Conservation (phyloP, 2,113 vertebrate species). For the Pollachius pollachius region DNA sequence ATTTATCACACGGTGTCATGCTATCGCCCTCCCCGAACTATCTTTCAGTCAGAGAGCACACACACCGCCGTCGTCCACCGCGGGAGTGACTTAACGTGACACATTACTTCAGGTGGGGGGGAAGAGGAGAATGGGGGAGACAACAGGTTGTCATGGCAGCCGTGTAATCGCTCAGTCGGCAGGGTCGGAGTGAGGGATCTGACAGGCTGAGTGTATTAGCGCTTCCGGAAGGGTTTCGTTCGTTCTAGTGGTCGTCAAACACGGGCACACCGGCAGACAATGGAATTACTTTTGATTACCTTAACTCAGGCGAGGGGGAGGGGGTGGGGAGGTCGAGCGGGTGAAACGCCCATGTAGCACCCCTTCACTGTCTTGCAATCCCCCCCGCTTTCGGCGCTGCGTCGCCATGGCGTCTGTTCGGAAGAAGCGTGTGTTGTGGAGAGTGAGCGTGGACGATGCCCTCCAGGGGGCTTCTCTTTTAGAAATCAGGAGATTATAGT, state of each 20-base stretch:
- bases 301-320: slow-evolving; percentile 46
- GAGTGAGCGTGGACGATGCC: slow-evolving; percentile 61
- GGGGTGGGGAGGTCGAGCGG: slow-evolving; percentile 2
- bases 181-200: neutral
- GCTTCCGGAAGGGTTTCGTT: slow-evolving; percentile 2
- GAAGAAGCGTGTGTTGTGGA: slow-evolving; percentile 63
- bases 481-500: slow-evolving; percentile 75
- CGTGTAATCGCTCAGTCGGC: neutral
- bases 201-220: slow-evolving; percentile 9
- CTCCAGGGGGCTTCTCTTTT: slow-evolving; percentile 75
- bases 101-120: slow-evolving; percentile 18
- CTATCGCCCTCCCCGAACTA: slow-evolving; percentile 5
- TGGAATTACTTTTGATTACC: slow-evolving; percentile 48
- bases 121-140: neutral
- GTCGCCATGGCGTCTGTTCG: slow-evolving; percentile 65
- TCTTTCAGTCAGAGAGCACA: slow-evolving; percentile 9
- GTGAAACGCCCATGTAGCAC: slow-evolving; percentile 47
- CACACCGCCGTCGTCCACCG: slow-evolving; percentile 21
- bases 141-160: slow-evolving; percentile 13
- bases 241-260: slow-evolving; percentile 25
- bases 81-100: slow-evolving; percentile 23
- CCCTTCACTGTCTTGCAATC: slow-evolving; percentile 45
- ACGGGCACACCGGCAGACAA: slow-evolving; percentile 48
- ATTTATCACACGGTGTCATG: no score
- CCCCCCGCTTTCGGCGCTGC: slow-evolving; percentile 56